Evolutionary conservation across 2,797 vertebrate species (phyloP), one percentile per base, ranked within the genome.

Genomic region (Corythornis leucogaster): DNA sequence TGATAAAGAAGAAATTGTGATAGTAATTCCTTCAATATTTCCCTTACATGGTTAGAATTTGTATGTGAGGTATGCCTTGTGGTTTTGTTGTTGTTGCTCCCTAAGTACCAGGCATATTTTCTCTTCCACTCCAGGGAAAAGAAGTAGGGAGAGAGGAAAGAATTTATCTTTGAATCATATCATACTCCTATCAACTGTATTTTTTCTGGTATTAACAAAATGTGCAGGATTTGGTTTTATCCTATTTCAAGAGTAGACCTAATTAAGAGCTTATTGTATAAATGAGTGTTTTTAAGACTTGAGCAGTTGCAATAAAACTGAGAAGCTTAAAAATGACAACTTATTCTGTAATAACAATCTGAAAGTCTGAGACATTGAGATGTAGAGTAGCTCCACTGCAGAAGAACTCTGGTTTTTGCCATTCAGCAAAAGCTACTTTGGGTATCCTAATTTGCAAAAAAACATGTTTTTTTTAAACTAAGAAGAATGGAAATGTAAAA

Each of bases 231-330:
- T 91, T 85, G 80, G 57, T 61, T 92, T 93, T 58, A 82, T 80
- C 75, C 68, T 68, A 0, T 77, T 70, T 89, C 45, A 92, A 81
- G 59, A 82, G 53, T 4, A 89, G 64, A 71, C 54, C 46, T 86
- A 90, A 91, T 91, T 79, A 92, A 91, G 35, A 66, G 73, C 69
- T 83, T 73, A 66, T 75, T 85, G 58, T 78, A 55, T 62, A 87
- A 92, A 73, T 35, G 31, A 89, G 31, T 11, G 31, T 35, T 17
- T 88, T 92, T 77, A 87, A 83, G 85, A 78, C 58, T 66, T 48
- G 20, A 89, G 76, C 58, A 28, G 17, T 64, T 77, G 64, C 73
- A 85, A 58, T 62, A 81, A 86, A 80, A 85, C 75, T 26, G 28
- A 90, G 80, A 64, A 88, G 85, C 83, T 85, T 93, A 64, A 68